Evolutionary conservation across 1,140 invertebrate species (phyloP).

Genomic region (Choristoneura fumiferana): DNA sequence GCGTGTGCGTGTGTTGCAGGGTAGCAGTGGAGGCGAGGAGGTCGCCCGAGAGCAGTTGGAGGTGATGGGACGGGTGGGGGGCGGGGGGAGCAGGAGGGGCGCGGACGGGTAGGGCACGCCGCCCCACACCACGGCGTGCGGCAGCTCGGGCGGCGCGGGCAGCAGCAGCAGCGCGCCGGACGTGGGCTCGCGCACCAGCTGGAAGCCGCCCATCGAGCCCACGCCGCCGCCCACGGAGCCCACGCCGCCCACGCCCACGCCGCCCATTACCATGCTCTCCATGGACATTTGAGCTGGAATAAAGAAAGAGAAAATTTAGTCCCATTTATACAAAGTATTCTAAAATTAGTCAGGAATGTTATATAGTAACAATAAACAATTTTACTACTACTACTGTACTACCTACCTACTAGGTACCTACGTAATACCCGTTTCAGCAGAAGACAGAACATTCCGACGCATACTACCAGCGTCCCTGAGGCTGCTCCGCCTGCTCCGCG

Average conservation of each 20-base stretch:
- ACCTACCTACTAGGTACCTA: too few relatives aligned
- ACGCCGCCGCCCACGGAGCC: slow-evolving; percentile 56
- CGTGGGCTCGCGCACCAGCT: slow-evolving; percentile 89
- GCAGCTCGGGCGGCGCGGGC: slow-evolving; percentile 85
- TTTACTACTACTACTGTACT: too few relatives aligned
- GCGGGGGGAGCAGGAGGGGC: slow-evolving; percentile 81
- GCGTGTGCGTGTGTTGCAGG: slow-evolving; percentile 80
- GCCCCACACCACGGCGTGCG: slow-evolving; percentile 87
- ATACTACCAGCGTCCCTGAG: too few relatives aligned
- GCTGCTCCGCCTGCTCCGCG: too few relatives aligned
- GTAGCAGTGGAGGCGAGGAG: slow-evolving; percentile 71
- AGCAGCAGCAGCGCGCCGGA: slow-evolving; percentile 89
- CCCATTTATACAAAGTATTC: too few relatives aligned
- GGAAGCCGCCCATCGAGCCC: slow-evolving; percentile 76
- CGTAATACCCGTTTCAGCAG: too few relatives aligned
- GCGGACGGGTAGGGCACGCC: slow-evolving; percentile 81
- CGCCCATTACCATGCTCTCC: slow-evolving; percentile 81
- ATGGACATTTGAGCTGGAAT: slow-evolving; percentile 81
- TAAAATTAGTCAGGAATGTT: too few relatives aligned
- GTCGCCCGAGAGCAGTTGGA: slow-evolving; percentile 80
- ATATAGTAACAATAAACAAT: too few relatives aligned
- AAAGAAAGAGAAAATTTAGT: slow-evolving; percentile 14
- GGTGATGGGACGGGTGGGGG: slow-evolving; percentile 80
- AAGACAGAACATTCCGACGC: too few relatives aligned
- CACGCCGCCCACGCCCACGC: slow-evolving; percentile 79